Conservation (phyloP, 2,797 vertebrate species). For the Sardinella longiceps region DNA sequence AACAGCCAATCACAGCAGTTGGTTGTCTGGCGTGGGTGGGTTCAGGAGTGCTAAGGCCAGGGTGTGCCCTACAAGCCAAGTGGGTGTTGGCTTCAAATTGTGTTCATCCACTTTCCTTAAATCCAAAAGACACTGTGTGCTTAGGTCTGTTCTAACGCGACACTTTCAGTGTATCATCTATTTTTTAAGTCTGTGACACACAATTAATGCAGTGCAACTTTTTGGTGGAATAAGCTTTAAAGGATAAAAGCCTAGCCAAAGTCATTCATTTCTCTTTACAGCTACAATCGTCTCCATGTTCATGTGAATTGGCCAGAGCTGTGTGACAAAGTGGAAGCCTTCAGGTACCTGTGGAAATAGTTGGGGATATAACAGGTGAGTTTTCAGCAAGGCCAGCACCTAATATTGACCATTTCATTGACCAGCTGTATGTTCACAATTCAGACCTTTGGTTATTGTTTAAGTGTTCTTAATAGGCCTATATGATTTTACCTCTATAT, state of each 20-base stretch:
- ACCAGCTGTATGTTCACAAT: too few relatives aligned
- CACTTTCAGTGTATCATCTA: conserved; percentile 32
- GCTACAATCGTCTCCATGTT: neutral
- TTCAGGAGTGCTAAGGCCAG: conserved; percentile 62
- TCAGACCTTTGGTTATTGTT: too few relatives aligned
- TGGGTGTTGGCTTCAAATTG: conserved; percentile 59
- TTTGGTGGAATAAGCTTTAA: conserved; percentile 20
- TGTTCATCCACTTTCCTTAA: conserved; percentile 61
- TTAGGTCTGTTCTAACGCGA: conserved; percentile 47
- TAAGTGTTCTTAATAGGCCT: too few relatives aligned
- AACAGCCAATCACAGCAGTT: conserved; percentile 63
- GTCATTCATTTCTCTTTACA: neutral
- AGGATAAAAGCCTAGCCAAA: neutral
- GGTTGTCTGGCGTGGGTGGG: conserved; percentile 62
- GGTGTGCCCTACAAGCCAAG: conserved; percentile 74
- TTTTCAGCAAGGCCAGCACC: conserved; percentile 27
- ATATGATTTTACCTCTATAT: too few relatives aligned
- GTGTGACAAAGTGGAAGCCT: neutral
- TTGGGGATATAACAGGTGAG: conserved; percentile 5
- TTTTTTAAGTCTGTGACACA: neutral
- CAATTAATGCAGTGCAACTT: conserved; percentile 24
- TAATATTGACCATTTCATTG: neutral
- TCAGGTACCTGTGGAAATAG: neutral
- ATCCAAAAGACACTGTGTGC: conserved; percentile 58
- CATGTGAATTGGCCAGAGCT: neutral